These are phyloP conservation scores for Oreotrochilus melanogaster DNA, from an alignment of 2,113 vertebrate species.

Conservation along the genomic window DNA sequence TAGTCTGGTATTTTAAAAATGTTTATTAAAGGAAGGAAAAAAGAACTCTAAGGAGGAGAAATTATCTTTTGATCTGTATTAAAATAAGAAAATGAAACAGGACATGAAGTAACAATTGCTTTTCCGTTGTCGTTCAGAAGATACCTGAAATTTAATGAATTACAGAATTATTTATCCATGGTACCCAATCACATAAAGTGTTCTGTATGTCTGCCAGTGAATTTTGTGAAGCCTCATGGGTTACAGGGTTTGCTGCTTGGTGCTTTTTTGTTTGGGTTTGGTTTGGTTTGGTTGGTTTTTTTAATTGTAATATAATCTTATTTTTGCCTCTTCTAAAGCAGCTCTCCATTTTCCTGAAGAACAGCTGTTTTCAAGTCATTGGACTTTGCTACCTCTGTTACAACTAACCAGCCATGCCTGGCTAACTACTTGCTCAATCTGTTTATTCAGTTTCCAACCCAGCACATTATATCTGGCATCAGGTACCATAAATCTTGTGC, in stretches of 20 bases:
- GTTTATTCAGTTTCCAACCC: neutral
- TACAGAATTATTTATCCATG: neutral
- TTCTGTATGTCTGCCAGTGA: neutral
- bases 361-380: neutral
- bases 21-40: neutral
- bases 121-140: constrained; percentile 1
- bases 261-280: too few relatives aligned
- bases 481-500: neutral
- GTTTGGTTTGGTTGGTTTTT: neutral
- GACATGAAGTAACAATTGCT: neutral
- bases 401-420: neutral
- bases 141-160: neutral
- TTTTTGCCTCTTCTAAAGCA: neutral
- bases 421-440: neutral
- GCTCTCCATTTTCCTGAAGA: neutral
- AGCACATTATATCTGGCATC: neutral
- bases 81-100: constrained; percentile 4
- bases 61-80: neutral
- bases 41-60: neutral
- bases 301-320: neutral
- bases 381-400: neutral
- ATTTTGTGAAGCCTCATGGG: neutral
- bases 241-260: neutral
- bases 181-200: neutral
- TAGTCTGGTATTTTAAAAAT: neutral